Evolutionary conservation across 2,888 invertebrate genomes (phyloP).

Genomic region (Polymixis flavicincta): DNA sequence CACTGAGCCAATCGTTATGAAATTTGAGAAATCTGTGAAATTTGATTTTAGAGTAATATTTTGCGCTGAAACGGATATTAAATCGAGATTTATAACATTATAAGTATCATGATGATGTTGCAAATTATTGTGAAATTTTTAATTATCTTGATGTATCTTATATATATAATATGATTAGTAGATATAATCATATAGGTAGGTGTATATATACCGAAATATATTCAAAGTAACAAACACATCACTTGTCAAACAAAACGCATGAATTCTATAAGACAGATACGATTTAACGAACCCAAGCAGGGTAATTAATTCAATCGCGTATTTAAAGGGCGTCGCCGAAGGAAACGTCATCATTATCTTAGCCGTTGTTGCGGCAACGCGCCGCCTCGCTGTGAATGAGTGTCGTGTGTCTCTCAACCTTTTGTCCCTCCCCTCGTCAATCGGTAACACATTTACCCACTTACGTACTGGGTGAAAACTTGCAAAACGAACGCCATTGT

Average conservation of each 20-base stretch:
- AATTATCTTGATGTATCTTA: background rate
- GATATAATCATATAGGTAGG: constrained; percentile 6
- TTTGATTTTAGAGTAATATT: too few relatives aligned
- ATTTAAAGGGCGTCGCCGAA: constrained; percentile 69
- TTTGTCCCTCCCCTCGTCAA: constrained; percentile 83
- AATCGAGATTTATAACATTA: background rate
- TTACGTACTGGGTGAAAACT: constrained; percentile 87
- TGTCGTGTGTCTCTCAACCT: constrained; percentile 68
- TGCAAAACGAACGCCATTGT: constrained; percentile 88
- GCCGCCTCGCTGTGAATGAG: constrained; percentile 71
- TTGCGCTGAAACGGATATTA: background rate
- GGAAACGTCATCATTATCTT: constrained; percentile 85
- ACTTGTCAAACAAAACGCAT: constrained; percentile 46
- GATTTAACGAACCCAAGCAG: constrained; percentile 61
- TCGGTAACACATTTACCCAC: constrained; percentile 90
- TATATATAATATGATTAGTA: background rate
- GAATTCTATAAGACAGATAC: constrained; percentile 62
- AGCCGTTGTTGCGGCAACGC: constrained; percentile 78
- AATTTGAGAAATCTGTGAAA: too few relatives aligned
- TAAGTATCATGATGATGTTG: background rate
- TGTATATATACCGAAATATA: too few relatives aligned
- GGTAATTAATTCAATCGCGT: constrained; percentile 76
- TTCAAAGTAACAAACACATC: constrained; percentile 23
- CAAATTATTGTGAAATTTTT: constrained; percentile 4
- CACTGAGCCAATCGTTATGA: too few relatives aligned